Evolutionary conservation across 2,888 invertebrate species (phyloP), one percentile per base, ranked within the genome.

Genomic region (Drosophila tripunctata): DNA sequence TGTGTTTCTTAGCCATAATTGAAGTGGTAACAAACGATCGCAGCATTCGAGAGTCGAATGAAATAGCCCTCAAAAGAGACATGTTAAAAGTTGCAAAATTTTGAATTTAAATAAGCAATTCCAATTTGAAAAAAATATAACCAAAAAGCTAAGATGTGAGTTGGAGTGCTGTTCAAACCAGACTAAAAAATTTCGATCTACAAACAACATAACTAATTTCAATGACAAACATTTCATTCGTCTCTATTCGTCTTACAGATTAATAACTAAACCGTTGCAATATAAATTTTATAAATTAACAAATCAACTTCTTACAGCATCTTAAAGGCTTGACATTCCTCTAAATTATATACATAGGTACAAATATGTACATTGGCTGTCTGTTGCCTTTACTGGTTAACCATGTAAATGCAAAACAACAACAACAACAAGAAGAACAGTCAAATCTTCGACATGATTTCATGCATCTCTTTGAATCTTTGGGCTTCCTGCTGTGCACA

Each of bases 331-430:
- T n/a, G n/a, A n/a, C n/a, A n/a, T n/a, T n/a, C n/a, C n/a, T n/a
- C n/a, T n/a, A n/a, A n/a, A n/a, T n/a, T n/a, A n/a, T n/a, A n/a
- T n/a, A n/a, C n/a, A n/a, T n/a, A n/a, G n/a, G n/a, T n/a, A n/a
- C 7, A 4, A 8, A 10, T 41, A 14, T 36, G 1, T 35, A 7
- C 35, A 21, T 40, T 7, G 38, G 43, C 10, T 38, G 19, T 5
- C 21, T 36, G 44, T 21, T 19, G 17, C 17, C 33, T 33, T 8
- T 30, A 31, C 72, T 63, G 58, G 67, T 82, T 82, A 69, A 36
- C 73, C 61, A 80, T 85, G 80, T 72, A 73, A 82, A 85, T 85
- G 47, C 47, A 55, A 71, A 55, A 36, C n/a, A n/a, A n/a, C n/a
- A n/a, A 64, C 50, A 45, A 10, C 12, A 60, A 24, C n/a, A 54